Evolutionary conservation across 2,888 invertebrate species (phyloP).

Genomic region (Acanthoscelides obtectus): DNA sequence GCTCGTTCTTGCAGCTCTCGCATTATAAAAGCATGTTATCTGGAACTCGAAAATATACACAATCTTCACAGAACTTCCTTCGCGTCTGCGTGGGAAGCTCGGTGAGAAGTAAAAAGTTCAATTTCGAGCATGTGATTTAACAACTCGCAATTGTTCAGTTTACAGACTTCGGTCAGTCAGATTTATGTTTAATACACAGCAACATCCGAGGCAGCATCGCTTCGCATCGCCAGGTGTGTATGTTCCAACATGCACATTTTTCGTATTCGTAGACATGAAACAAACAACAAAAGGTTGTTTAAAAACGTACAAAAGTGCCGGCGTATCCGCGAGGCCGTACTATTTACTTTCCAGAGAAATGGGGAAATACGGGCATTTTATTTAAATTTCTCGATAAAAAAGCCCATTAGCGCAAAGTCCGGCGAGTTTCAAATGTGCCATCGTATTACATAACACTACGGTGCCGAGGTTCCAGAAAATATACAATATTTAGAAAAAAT

Average conservation of each 20-base stretch:
- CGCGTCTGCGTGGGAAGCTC: too few species aligned
- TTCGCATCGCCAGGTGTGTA: neutral
- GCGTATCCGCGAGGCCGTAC: neutral
- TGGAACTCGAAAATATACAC: too few species aligned
- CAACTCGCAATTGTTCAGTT: too few species aligned
- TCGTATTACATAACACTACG: neutral
- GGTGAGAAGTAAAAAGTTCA: too few species aligned
- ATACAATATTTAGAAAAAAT: neutral
- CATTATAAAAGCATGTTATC: too few species aligned
- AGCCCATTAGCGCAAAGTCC: neutral
- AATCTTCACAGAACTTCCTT: too few species aligned
- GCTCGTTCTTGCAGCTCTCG: too few species aligned
- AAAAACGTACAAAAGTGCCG: neutral
- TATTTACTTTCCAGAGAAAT: neutral
- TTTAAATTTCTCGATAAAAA: conserved; percentile 2
- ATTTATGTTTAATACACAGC: neutral
- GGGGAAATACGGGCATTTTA: conserved; percentile 1
- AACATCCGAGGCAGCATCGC: too few species aligned
- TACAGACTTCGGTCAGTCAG: neutral
- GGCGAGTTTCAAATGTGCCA: neutral
- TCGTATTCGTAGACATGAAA: neutral
- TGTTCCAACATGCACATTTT: neutral
- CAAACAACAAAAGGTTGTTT: neutral
- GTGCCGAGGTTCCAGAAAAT: neutral
- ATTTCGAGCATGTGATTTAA: too few species aligned